These are phyloP conservation scores for Oscheius sp. DNA, from an alignment of 2,888 invertebrate genomes.

Conservation along the genomic window DNA sequence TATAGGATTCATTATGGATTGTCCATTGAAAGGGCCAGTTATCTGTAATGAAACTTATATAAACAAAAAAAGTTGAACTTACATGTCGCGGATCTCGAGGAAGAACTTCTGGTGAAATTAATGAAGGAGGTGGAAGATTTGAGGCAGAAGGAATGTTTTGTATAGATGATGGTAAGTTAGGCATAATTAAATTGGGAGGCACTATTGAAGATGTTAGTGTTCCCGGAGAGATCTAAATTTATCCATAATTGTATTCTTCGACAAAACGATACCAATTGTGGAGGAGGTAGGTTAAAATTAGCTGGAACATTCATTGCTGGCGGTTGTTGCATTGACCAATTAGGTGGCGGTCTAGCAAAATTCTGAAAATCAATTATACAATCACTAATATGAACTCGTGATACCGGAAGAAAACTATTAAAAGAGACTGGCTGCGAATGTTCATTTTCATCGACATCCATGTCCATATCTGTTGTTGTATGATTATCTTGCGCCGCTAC, in stretches of 20 bases:
- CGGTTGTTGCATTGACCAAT: not conserved
- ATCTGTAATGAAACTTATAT: too few species aligned
- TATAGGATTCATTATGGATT: too few species aligned
- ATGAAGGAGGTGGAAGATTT: not conserved
- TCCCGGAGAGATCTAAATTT: not conserved
- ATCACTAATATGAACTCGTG: not conserved
- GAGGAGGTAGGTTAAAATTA: not conserved
- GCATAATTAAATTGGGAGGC: not conserved
- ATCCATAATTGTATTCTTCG: too few species aligned
- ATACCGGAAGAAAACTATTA: not conserved
- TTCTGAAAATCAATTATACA: not conserved
- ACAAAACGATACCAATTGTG: not conserved
- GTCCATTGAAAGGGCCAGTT: too few species aligned
- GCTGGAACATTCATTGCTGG: not conserved
- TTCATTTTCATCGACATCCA: conserved; percentile 53
- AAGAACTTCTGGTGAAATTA: not conserved
- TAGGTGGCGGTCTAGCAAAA: not conserved
- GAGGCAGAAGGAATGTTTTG: not conserved
- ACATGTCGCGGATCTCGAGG: not conserved
- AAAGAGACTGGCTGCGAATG: not conserved
- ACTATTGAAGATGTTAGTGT: not conserved
- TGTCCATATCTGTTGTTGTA: conserved; percentile 54
- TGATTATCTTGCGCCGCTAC: conserved; percentile 30
- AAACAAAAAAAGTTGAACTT: too few species aligned
- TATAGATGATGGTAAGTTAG: not conserved